Percentiles rank a stretch among this genome's conserved stretches.
phyloP scores from a whole-genome alignment of 2,113 vertebrate species.

The Lepisosteus osseus region DNA sequence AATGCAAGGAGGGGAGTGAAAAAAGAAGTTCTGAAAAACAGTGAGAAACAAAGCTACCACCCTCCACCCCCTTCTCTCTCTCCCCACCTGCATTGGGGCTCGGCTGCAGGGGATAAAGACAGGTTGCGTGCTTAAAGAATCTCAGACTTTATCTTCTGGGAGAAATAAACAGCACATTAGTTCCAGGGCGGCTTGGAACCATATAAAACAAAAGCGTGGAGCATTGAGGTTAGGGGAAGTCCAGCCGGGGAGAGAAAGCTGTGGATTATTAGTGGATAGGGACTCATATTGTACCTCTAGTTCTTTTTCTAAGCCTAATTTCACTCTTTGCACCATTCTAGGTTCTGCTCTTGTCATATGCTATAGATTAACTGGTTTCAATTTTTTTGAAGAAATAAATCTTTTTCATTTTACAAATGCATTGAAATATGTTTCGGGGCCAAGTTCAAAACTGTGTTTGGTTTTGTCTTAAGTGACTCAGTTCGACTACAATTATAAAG shows the following conservation, averaged over 20 bases:
- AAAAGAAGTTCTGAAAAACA: slow-evolving; percentile 13
- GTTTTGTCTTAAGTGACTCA: slow-evolving; percentile 22
- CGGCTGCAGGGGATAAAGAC: slow-evolving; percentile 37
- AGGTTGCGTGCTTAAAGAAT: slow-evolving; percentile 43
- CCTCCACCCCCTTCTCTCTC: slow-evolving; percentile 3
- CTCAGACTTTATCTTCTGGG: slow-evolving; percentile 46
- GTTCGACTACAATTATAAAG: slow-evolving; percentile 27
- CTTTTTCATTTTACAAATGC: slow-evolving; percentile 33
- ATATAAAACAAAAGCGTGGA: slow-evolving; percentile 41
- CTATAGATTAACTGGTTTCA: slow-evolving; percentile 43
- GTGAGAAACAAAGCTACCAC: slow-evolving; percentile 26
- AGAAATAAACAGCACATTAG: slow-evolving; percentile 60
- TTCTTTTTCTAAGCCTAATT: slow-evolving; percentile 21
- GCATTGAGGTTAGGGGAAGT: slow-evolving; percentile 46
- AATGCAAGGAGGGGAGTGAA: not conserved
- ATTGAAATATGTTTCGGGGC: slow-evolving; percentile 36
- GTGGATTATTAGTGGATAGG: slow-evolving; percentile 43
- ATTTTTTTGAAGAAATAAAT: slow-evolving; percentile 2
- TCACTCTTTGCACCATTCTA: slow-evolving; percentile 19
- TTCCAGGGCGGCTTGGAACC: slow-evolving; percentile 58
- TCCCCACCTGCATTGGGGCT: slow-evolving; percentile 33
- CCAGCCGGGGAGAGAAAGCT: slow-evolving; percentile 37
- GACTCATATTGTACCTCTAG: slow-evolving; percentile 38
- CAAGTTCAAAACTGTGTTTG: slow-evolving; percentile 31
- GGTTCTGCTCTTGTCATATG: slow-evolving; percentile 43